Conservation (phyloP, 2,113 vertebrate species). For the Penelope pileata region DNA sequence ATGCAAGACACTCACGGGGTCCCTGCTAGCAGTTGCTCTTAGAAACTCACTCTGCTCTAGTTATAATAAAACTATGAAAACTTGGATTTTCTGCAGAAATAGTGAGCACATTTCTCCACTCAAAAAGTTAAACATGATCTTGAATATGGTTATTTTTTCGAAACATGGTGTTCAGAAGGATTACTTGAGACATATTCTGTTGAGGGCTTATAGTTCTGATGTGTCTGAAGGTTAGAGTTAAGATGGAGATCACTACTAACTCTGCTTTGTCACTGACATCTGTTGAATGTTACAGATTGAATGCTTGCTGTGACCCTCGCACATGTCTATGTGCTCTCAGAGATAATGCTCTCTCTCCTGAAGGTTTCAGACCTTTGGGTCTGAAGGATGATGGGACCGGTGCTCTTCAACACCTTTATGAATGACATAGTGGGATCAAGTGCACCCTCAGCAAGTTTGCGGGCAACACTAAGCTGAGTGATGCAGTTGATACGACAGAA, state of each 20-base stretch:
- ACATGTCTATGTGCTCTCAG: neutral
- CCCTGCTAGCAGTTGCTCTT: fast-evolving
- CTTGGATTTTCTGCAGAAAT: neutral
- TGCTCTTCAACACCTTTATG: too few relatives aligned
- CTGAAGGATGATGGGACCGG: neutral
- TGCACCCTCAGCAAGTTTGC: too few relatives aligned
- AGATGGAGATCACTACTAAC: neutral
- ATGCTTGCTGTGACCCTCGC: neutral
- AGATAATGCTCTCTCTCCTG: neutral
- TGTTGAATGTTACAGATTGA: neutral
- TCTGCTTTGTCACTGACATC: neutral
- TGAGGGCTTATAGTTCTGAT: neutral
- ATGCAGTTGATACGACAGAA: too few relatives aligned
- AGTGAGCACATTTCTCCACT: neutral
- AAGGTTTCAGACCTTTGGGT: neutral
- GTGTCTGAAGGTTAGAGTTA: fast-evolving
- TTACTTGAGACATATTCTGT: neutral
- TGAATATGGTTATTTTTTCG: neutral
- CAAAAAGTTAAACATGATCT: neutral
- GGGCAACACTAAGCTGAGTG: too few relatives aligned
- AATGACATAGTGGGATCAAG: too few relatives aligned
- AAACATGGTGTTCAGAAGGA: neutral
- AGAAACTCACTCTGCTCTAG: neutral
- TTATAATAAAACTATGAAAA: neutral
- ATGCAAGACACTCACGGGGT: neutral